Percentiles rank a stretch among this genome's conserved stretches.
Conservation (phyloP, 2,797 vertebrate genomes). For the Limnodromus scolopaceus region DNA sequence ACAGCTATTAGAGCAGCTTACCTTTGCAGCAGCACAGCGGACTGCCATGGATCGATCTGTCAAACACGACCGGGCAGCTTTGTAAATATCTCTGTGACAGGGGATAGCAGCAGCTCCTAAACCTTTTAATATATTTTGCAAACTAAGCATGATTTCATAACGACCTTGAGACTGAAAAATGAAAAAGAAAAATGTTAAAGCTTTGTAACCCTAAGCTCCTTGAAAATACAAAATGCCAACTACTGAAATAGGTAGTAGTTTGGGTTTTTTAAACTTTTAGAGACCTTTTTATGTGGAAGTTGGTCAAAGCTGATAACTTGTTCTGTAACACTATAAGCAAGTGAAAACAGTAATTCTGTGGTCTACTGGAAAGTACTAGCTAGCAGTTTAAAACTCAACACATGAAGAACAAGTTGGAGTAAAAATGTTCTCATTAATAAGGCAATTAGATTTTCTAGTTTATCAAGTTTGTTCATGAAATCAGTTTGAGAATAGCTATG, state of each 20-base stretch:
- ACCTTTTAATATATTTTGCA: constrained; percentile 89
- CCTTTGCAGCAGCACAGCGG: constrained; percentile 91
- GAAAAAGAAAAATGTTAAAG: not conserved
- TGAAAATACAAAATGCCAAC: not conserved
- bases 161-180: constrained; percentile 91
- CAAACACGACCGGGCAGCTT: constrained; percentile 87
- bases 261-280: not conserved
- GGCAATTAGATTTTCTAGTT: not conserved
- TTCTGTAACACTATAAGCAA: not conserved
- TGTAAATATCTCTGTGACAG: constrained; percentile 93
- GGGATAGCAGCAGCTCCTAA: constrained; percentile 83
- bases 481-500: not conserved
- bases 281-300: not conserved
- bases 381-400: not conserved
- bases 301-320: not conserved
- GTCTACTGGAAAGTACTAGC: not conserved
- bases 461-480: not conserved
- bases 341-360: not conserved
- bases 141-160: constrained; percentile 90
- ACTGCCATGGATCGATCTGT: constrained; percentile 94
- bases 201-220: not conserved
- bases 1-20: constrained; percentile 53
- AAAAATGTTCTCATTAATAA: not conserved
- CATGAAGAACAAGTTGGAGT: not conserved
- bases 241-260: not conserved